Evolutionary conservation across 2,888 invertebrate genomes (phyloP).

Genomic region (Drosophila paramelanica): DNA sequence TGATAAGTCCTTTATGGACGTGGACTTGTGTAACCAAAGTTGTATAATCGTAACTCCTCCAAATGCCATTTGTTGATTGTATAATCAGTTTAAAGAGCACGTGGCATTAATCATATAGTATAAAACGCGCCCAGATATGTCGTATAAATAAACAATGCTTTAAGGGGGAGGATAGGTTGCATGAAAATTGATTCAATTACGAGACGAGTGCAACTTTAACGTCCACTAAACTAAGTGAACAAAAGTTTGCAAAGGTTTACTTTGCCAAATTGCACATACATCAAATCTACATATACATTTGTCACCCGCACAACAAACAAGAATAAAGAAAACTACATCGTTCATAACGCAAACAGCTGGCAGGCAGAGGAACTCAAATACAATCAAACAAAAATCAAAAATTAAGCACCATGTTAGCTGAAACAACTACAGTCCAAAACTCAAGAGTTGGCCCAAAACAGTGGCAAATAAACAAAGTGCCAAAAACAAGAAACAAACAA

Average conservation of each 20-base stretch:
- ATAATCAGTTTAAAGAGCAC: conserved; percentile 51
- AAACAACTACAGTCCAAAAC: conserved; percentile 44
- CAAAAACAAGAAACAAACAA: conserved; percentile 32
- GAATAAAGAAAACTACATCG: conserved; percentile 11
- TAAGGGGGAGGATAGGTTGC: neutral
- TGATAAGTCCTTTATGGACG: conserved; percentile 1
- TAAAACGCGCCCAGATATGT: conserved; percentile 15
- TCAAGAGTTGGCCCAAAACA: conserved; percentile 25
- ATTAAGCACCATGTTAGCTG: conserved; percentile 63
- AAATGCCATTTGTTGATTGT: conserved; percentile 45
- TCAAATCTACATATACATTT: conserved; percentile 71
- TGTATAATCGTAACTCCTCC: conserved; percentile 13
- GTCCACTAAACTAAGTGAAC: conserved; percentile 34
- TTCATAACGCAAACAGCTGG: conserved; percentile 47
- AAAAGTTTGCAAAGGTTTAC: conserved; percentile 46
- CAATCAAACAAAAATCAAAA: conserved; percentile 72
- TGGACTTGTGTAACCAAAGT: conserved; percentile 9
- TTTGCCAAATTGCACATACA: conserved; percentile 60
- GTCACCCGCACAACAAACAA: conserved; percentile 24
- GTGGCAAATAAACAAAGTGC: conserved; percentile 52
- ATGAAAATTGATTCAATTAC: conserved; percentile 61
- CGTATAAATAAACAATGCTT: conserved; percentile 57
- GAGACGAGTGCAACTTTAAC: conserved; percentile 27
- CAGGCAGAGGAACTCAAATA: conserved; percentile 60
- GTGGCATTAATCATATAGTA: conserved; percentile 49